phyloP scores from a whole-genome alignment of 23 tunicate genomes.

The Botrylloides violaceus region DNA sequence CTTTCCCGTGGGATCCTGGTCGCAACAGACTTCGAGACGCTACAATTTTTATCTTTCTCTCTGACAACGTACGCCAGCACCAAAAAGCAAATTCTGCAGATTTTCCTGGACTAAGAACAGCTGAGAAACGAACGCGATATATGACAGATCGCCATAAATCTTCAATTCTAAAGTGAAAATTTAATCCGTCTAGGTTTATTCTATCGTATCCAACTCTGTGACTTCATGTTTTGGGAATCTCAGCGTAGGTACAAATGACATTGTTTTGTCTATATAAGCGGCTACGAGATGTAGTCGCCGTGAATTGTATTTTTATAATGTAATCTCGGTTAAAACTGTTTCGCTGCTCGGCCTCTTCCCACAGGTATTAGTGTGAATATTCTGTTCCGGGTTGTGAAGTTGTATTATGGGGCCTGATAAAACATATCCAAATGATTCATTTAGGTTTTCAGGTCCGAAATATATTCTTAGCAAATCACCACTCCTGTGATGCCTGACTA shows the following conservation, averaged over 20 bases:
- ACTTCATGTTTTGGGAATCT: conserved; percentile 2
- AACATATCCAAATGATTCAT: conserved; percentile 20
- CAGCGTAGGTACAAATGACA: neutral
- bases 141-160: neutral
- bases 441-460: neutral
- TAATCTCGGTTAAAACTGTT: neutral
- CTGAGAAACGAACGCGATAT: neutral
- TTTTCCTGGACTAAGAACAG: neutral
- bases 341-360: conserved; percentile 1
- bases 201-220: neutral
- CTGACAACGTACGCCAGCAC: neutral
- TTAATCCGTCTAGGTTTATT: neutral
- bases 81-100: neutral
- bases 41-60: conserved; percentile 1
- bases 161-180: neutral
- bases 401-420: conserved; percentile 15
- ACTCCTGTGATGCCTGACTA: conserved; percentile 14
- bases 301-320: neutral
- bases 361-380: conserved; percentile 12
- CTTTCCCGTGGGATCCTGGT: conserved; percentile 22
- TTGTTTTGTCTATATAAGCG: neutral
- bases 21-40: conserved; percentile 15
- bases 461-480: conserved; percentile 1
- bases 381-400: conserved; percentile 5
- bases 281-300: neutral